phyloP scores from a whole-genome alignment of 2,888 invertebrate genomes.

The Apamea epomidion region DNA sequence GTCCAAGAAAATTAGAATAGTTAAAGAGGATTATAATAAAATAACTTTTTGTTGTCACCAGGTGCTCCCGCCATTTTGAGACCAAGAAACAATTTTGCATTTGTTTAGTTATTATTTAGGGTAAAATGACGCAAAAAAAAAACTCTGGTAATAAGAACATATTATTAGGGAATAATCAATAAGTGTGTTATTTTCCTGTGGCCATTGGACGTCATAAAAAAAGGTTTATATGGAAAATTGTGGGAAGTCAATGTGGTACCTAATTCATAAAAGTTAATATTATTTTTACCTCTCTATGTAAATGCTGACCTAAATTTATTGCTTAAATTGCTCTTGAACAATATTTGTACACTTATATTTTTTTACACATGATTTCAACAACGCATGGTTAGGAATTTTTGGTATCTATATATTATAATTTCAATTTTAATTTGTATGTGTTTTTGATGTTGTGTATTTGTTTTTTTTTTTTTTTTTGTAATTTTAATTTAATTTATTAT shows the following conservation, averaged over 20 bases:
- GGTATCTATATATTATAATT: too few relatives aligned
- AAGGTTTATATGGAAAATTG: not conserved
- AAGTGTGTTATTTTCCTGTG: slow-evolving; percentile 25
- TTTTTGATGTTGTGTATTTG: not conserved
- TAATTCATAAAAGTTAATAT: not conserved
- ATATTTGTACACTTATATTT: not conserved
- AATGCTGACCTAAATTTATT: not conserved
- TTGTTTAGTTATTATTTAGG: slow-evolving; percentile 22
- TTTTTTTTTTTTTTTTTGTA: not conserved
- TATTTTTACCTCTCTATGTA: not conserved
- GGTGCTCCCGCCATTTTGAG: slow-evolving; percentile 1
- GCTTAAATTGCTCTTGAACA: not conserved
- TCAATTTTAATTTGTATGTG: not conserved
- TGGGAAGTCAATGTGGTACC: not conserved
- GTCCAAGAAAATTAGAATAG: not conserved
- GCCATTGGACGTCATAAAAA: slow-evolving; percentile 22
- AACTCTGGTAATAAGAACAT: not conserved
- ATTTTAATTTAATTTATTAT: not conserved
- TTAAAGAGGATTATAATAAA: slow-evolving; percentile 35
- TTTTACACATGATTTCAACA: not conserved
- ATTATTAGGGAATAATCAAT: not conserved
- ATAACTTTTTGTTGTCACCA: not conserved
- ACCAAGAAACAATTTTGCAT: slow-evolving; percentile 14
- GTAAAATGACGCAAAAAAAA: slow-evolving; percentile 2
- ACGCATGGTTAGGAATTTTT: not conserved